Base-by-base conservation (phyloP, 2,797 vertebrate species). In the Gobio occitaniae region DNA sequence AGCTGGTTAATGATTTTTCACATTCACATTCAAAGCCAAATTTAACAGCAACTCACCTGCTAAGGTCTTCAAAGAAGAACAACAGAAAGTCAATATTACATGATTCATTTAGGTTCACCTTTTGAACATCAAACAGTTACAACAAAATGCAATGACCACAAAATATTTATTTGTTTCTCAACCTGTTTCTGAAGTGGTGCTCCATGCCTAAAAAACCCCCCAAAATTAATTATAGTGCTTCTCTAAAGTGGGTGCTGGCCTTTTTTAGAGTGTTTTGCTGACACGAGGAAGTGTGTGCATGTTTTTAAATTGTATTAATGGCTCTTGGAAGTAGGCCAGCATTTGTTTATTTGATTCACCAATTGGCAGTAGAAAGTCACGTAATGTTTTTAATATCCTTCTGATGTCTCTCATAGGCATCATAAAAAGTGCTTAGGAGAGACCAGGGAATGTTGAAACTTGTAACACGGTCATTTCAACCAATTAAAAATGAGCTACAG, bases 1-100 rank as follows among this genome's bases (percentile, higher is more conserved):
- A 80, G 72, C 90, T 85, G 63, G 83, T 88, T 92, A 93, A 92
- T 91, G 90, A 89, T 91, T 91, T 90, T 85, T 89, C 89, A 89
- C 77, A 66, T 87, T 83, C 83, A 76, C 78, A 81, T 82, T 78
- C 48, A 80, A 86, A 89, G 80, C 80, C 77, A 86, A 84, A 84
- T 86, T 87, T 80, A 84, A 65, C 78, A 81, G 44, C 47, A 83
- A 75, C 38, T 84, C 69, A 63, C 63, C 68, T 83, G 68, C 54
- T 48, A 48, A 82, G 47, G 75, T 44, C 54, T 78, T 86, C 48
- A 52, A 66, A 21, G 41, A 76, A 38, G 47, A 68, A 61, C n/a
- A 72, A 36, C 50, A 15, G 77, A 74, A 76, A 77, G 54, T 71
- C 61, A 78, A 16, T 41, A 85, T 79, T 81, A 32, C 72, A 77